Evolutionary conservation across 1,140 invertebrate genomes (phyloP), one percentile per base, ranked within the genome.

Genomic region (Helicorthomorpha holstii): DNA sequence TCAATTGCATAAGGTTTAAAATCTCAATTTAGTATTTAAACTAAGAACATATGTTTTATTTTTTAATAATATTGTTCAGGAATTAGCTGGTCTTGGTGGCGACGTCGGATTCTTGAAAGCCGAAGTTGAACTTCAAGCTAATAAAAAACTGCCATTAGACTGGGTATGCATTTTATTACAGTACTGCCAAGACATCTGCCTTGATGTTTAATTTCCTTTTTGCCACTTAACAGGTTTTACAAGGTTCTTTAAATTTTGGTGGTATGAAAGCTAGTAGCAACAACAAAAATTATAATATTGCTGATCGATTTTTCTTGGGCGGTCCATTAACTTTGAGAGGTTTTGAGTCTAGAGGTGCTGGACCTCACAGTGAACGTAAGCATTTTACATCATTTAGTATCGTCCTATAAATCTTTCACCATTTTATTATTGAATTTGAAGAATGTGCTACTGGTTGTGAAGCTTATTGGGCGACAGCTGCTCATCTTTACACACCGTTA

Each of bases 81-180:
- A 93, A 73, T 69, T 85, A 62, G 85, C 88, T 45, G 86, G 90
- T 1, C 64, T 92, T 1, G 89, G 87, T 22, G 90, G 90, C 2
- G 81, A 89, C 64, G 78, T 88, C 27, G 80, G 82, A 21, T 90
- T 87, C 65, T 60, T 89, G 1, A 88, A 88, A 65, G 83, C 85
- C 57, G 86, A 92, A 61, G 60, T 85, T 23, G 74, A 76, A 49
- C 62, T 85, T 4, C 84, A 93, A 71, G 69, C 74, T n/a, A 91
- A 89, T 63, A 69, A 78, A 60, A 71, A 76, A 21, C 64, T 85
- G 0, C 57, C 73, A 14, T 70, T 77, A 38, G 78, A 77, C 60
- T 63, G 81, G 60, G 83, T 87, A 69, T 75, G 75, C 71, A 53
- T 54, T 54, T 23, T 50, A 23, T n/a, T 44, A 7, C 14, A 10